phyloP scores from a whole-genome alignment of 1,140 invertebrate species.

The Antheraea mylitta region DNA sequence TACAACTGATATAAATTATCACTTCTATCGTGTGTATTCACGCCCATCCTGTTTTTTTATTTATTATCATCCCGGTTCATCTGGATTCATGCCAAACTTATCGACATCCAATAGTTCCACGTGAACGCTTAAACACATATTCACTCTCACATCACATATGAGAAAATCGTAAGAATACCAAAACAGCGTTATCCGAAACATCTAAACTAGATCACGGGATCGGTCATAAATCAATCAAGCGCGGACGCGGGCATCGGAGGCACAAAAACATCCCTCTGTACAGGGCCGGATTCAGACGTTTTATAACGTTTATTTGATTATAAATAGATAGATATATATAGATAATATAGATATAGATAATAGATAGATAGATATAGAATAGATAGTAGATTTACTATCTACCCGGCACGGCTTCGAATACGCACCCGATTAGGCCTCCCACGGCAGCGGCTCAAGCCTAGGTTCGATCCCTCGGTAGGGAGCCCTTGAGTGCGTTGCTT shows the following conservation, averaged over 20 bases:
- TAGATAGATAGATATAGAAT: no score
- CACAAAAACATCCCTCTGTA: conserved; percentile 29
- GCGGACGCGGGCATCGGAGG: conserved; percentile 17
- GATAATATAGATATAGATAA: no score
- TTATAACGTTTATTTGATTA: no score
- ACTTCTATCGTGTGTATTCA: no score
- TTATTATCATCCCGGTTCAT: background rate
- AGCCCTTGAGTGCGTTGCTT: no score
- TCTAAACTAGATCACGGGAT: conserved; percentile 36
- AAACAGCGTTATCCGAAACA: conserved; percentile 29
- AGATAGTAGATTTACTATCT: no score
- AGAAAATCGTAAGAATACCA: conserved; percentile 12
- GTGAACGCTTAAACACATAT: conserved; percentile 5
- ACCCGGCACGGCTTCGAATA: no score
- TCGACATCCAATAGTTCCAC: background rate
- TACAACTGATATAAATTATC: background rate
- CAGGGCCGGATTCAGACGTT: conserved; percentile 10
- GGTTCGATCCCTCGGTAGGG: no score
- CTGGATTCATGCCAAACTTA: background rate
- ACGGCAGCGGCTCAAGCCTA: no score
- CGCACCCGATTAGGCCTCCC: no score
- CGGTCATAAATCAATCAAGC: conserved; percentile 41
- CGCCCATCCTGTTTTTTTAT: background rate
- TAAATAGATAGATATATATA: no score
- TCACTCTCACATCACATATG: conserved; percentile 7